Percentiles rank a stretch among this genome's conserved stretches.
Conservation (phyloP, 2,888 invertebrate species). For the Andrena fulva region DNA sequence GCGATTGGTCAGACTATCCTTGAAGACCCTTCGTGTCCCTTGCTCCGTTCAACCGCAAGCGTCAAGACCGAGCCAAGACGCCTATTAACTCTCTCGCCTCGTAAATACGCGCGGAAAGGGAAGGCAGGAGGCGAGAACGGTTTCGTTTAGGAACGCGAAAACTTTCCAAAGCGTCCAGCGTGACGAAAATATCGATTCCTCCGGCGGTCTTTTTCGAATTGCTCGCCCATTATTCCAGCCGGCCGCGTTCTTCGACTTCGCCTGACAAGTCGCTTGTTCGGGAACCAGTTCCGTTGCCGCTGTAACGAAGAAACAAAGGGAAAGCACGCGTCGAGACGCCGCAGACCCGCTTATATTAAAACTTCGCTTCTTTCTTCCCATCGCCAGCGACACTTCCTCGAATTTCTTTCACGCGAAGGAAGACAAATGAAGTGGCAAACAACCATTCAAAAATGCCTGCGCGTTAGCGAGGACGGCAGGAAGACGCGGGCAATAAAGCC, state of each 20-base stretch:
- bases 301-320: slow-evolving; percentile 5
- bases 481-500: background rate
- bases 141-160: background rate
- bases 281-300: slow-evolving; percentile 1
- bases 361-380: slow-evolving; percentile 44
- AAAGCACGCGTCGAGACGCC: slow-evolving; percentile 37
- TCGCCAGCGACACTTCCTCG: slow-evolving; percentile 36
- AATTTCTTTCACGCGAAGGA: slow-evolving; percentile 33
- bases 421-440: slow-evolving; percentile 56
- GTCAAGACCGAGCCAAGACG: slow-evolving; percentile 55
- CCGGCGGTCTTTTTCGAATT: background rate
- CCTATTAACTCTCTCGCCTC: slow-evolving; percentile 62
- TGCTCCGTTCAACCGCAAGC: slow-evolving; percentile 76
- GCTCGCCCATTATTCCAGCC: slow-evolving; percentile 13
- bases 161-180: background rate
- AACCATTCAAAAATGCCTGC: slow-evolving; percentile 13
- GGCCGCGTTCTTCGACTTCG: slow-evolving; percentile 18
- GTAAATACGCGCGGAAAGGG: slow-evolving; percentile 32
- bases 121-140: background rate
- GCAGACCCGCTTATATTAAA: slow-evolving; percentile 49
- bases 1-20: slow-evolving; percentile 75
- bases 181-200: slow-evolving; percentile 30
- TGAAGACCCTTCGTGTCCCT: slow-evolving; percentile 72
- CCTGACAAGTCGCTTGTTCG: background rate
- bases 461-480: background rate